Base-by-base conservation (phyloP, 37 sponge, comb jelly and placozoan genomes). In the Hormiphora californensis region DNA sequence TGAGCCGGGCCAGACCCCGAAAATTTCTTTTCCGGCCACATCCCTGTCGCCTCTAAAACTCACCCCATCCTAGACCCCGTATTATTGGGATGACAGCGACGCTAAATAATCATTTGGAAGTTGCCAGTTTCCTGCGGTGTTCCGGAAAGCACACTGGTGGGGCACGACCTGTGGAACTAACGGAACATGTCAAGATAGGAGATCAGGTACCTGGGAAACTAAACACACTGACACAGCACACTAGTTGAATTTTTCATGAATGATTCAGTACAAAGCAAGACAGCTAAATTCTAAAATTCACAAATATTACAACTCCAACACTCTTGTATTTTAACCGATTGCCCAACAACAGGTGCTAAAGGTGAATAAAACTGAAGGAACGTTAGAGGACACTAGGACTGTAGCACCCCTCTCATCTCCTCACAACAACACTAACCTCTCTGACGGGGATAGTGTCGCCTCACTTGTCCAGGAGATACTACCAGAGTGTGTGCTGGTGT, bases 81-180 rank as follows among this genome's bases (percentile, higher is more conserved):
- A 46, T 96, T 0, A 68, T 93, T 0, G 97, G 97, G 2, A 96
- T 96, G 97, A 96, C 94, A 90, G 97, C 97, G 23, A 96, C 97
- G 21, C 92, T 96, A 21, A 89, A 90, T 65, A 96, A 96, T 69
- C 62, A 91, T 37, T 0, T 38, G n/a, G 91, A 92, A 7, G 53
- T 96, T 21, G 92, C 91, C 0, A 11, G n/a, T 12, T 96, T 96
- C 67, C 86, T 96, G 39, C 62, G 36, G 81, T 73, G 81, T 28
- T 36, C 39, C 46, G 43, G 40, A 46, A 28, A 73, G 23, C 87
- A 62, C 22, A 4, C 46, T 38, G 87, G 65, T 4, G 65, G 87
- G 0, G 36, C 39, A 2, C 33, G 81, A 39, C 81, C 81, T 28
- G 81, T 73, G 1, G 38, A 25, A 21, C 46, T 73, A 1, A 4